Base-by-base conservation (phyloP, 92 coral and sea anemone species). In the Blastomussa wellsi region DNA sequence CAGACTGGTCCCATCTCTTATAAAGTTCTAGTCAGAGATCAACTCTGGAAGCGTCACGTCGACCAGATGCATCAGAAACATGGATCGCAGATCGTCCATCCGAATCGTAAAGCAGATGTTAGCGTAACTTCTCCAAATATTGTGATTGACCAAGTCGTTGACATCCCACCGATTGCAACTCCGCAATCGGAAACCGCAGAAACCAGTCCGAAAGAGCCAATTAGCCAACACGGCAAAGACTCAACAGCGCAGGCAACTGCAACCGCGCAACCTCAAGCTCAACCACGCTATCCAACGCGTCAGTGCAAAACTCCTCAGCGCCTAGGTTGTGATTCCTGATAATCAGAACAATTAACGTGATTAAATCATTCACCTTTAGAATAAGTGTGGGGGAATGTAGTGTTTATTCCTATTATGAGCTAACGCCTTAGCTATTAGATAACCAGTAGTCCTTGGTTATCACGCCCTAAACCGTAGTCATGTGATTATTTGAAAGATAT, bases 331-430 rank as follows among this genome's bases (percentile, higher is more conserved):
- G 88, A 88, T 51, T 57, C 65, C 26, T 57, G 3, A 15, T 57
- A 14, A 57, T 57, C 20, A 15, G 65, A 57, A 57, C 26, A 57
- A 57, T 57, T 57, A 57, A 57, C 5, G 7, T 5, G 84, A 79
- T 42, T 72, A 82, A 68, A 13, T 0, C 3, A 4, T 37, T 0
- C 28, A 52, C 10, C 15, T 44, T 78, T 37, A 47, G 42, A 74
- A 67, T 83, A 86, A 86, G 85, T 86, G 53, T 86, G 72, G 79
- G 89, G 89, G 71, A 77, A 79, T 79, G 86, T 79, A 86, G 84
- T 78, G 89, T 86, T 41, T 75, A 57, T 57, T 57, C 65, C 65
- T 57, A 57, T 57, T 5, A 15, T 57, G 65, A 57, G 7, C 65
- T 57, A 57, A 2, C 20, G 49, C 10, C 49, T 4, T 44, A 44